Evolutionary conservation across 2,888 invertebrate species (phyloP), one percentile per base, ranked within the genome.

Genomic region (Oscheius onirici): DNA sequence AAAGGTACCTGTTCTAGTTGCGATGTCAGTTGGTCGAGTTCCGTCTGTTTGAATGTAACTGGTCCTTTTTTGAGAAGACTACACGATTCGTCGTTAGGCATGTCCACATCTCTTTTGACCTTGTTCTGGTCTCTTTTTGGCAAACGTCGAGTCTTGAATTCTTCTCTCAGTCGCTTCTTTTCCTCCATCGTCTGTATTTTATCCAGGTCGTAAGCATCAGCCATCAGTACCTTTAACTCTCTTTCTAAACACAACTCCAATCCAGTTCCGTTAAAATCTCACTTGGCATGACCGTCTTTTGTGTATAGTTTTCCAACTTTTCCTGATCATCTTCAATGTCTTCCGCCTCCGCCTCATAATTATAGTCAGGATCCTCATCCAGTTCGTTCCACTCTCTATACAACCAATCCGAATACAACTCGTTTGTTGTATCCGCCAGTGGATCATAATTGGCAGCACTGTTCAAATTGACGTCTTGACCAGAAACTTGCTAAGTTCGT

Each of bases 1-100:
- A 26, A 58, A 17, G 28, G 3, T 10, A 61, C 61, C 43, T 68
- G 67, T 41, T 68, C 67, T 20, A 68, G 22, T 54, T 68, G 67
- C 15, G n/a, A n/a, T 22, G 17, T 24, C 40, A 68, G 40, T 24
- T 55, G 55, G 15, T 34, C 41, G n/a, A 55, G 28, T 54, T 68
- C 67, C 10, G 34, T 34, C n/a, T 40, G n/a, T 17, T 44, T 20
- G 44, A 68, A 68, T 1, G 20, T 55, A 28, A 43, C 40, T 3
- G 43, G 41, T 20, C 28, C 46, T 10, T 8, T 17, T 10, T 34
- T 41, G 2, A 67, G 20, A 34, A 67, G 26, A 67, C 43, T 51
- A 28, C 26, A 22, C 3, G 65, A 65, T 34, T 34, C 28, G 40
- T 65, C 52, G 15, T 24, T 15, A 11, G 52, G 51, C 20, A 52